A percentile compares a stretch with the other conserved stretches of the same genome.
Evolutionary conservation across 2,113 vertebrate species (phyloP).

Genomic region (Synodontis membranacea): DNA sequence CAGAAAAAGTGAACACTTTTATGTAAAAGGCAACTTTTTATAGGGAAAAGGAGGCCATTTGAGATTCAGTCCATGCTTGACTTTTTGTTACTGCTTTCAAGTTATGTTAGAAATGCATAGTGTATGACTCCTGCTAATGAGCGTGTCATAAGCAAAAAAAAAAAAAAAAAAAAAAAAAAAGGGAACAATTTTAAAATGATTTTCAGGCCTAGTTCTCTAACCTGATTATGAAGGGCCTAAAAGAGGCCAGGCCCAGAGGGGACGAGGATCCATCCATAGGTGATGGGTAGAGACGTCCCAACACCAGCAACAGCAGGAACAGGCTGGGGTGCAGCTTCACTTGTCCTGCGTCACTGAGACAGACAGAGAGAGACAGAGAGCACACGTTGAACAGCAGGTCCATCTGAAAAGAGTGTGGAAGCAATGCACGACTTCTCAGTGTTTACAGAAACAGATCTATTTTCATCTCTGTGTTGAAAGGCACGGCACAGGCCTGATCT

Average conservation of each 20-base stretch:
- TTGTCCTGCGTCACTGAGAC: constrained; percentile 69
- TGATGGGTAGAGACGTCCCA: constrained; percentile 91
- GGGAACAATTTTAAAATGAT: neutral
- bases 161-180: neutral
- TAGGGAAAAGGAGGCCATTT: neutral
- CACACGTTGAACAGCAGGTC: neutral
- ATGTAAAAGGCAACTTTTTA: neutral
- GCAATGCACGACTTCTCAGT: constrained; percentile 3
- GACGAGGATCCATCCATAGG: constrained; percentile 90
- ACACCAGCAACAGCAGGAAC: constrained; percentile 87
- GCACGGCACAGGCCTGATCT: constrained; percentile 3
- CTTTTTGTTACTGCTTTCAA: neutral
- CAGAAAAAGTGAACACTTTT: neutral
- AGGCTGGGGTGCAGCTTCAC: constrained; percentile 86
- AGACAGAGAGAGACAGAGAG: neutral
- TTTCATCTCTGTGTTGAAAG: constrained; percentile 27
- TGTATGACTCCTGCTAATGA: neutral
- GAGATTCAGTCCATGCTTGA: neutral
- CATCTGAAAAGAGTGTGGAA: constrained; percentile 1
- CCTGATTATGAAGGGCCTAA: constrained; percentile 90
- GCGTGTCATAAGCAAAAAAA: neutral
- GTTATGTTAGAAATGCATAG: neutral
- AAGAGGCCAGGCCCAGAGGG: constrained; percentile 83
- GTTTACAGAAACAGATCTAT: constrained; percentile 38
- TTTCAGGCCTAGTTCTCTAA: constrained; percentile 57